Base-by-base conservation (phyloP, 2,113 vertebrate species). In the Procavia capensis region DNA sequence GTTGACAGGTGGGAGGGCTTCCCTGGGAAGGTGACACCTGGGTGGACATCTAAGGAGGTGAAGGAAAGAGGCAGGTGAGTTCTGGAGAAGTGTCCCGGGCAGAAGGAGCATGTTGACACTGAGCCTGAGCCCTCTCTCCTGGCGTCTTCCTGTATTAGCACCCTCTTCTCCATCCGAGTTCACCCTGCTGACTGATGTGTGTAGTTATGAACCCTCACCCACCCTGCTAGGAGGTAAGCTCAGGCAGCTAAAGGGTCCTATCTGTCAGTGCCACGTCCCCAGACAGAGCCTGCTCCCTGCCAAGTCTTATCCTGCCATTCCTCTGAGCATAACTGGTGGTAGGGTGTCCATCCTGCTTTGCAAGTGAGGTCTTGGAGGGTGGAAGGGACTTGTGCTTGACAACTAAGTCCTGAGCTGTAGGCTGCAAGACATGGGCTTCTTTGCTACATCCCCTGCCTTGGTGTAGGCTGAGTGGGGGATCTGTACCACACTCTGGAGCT, bases 361-460 rank as follows among this genome's bases (percentile, higher is more conserved):
- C 39, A 39, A 70, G 16, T 1, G 9, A 85, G 79, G 70, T 80
- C 80, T 31, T 9, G n/a, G 80, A 70, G 66, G n/a, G 6, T 24
- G 9, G 61, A 22, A 13, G 31, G 17, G 45, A 25, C 78, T 24
- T 50, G 47, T 9, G 8, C 59, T 41, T 50, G 68, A n/a, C 31
- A 47, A 39, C 0, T 20, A 8, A 43, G 50, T 20, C 80, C 57
- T 39, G 50, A 8, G 54, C 25, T 0, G 1, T 45, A 91, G 59
- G 41, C 43, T 81, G 79, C 91, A 79, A 79, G 87, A 94, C 95
- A 5, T 50, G 31, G 80, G 61, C 74, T 47, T 4, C 45, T 95
- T 82, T 75, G 85, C 63, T 34, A 80, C 2, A 34, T 50, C 57
- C 78, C 2, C 93, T 93, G 17, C 91, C 95, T 96, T 50, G 84